These are phyloP conservation scores for Pocillopora meandrina DNA, from an alignment of 92 coral and sea anemone genomes.

Conservation along the genomic window DNA sequence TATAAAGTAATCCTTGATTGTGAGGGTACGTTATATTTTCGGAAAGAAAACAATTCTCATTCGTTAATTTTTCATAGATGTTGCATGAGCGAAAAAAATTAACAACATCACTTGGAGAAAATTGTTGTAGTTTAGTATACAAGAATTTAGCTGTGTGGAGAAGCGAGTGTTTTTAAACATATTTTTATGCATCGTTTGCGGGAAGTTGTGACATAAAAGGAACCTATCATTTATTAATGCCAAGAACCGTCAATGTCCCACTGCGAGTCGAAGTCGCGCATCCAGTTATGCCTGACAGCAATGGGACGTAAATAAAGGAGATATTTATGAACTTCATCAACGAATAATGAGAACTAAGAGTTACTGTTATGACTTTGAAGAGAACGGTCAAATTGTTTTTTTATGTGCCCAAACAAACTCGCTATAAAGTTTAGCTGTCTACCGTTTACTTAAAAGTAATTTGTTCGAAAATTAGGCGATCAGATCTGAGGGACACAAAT, in stretches of 20 bases:
- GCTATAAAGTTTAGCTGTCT: not conserved
- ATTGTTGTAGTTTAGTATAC: not conserved
- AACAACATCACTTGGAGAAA: not conserved
- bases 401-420: too few relatives aligned
- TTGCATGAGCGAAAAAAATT: not conserved
- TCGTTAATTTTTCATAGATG: not conserved
- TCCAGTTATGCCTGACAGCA: not conserved
- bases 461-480: slow-evolving; percentile 4
- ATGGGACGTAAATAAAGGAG: not conserved
- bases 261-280: not conserved
- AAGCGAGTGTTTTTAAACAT: not conserved
- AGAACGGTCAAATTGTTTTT: not conserved
- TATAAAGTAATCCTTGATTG: not conserved
- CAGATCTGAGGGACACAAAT: not conserved
- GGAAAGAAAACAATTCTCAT: not conserved
- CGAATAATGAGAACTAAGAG: not conserved
- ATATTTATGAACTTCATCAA: not conserved
- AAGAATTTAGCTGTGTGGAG: not conserved
- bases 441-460: not conserved
- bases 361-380: not conserved
- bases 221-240: slow-evolving; percentile 18
- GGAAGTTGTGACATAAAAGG: not conserved
- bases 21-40: not conserved
- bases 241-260: not conserved
- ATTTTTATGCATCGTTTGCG: not conserved